Evolutionary conservation across 64 coral and sea anemone genomes (phyloP).

Genomic region (Stichodactyla helianthus): DNA sequence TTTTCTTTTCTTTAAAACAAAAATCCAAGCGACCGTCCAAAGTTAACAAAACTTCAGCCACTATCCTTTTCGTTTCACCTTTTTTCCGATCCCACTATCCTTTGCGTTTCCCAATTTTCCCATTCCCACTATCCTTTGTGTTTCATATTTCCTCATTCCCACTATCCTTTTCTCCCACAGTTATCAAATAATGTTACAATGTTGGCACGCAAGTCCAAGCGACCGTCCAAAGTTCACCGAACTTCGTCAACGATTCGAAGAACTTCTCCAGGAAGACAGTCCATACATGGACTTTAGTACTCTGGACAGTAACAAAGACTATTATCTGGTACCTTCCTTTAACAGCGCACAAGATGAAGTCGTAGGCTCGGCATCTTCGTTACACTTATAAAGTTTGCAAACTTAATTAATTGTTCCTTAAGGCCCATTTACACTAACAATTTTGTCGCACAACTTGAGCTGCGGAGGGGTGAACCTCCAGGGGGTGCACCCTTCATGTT

Average conservation of each 20-base stretch:
- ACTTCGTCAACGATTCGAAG: constrained; percentile 33
- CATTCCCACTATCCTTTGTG: background rate
- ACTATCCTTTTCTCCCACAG: background rate
- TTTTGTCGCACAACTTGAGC: no score
- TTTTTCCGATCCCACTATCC: background rate
- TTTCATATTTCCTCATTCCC: background rate
- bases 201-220: constrained; percentile 52
- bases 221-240: constrained; percentile 48
- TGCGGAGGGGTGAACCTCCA: no score
- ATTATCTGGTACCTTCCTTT: constrained; percentile 57
- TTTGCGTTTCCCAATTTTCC: background rate
- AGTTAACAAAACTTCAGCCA: constrained; percentile 22
- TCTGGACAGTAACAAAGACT: constrained; percentile 41
- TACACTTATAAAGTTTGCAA: background rate
- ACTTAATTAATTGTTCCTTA: no score
- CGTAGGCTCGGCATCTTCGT: background rate
- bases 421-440: no score
- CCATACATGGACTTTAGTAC: constrained; percentile 50
- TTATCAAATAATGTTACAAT: constrained; percentile 48
- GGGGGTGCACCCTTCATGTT: no score
- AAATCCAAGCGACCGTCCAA: constrained; percentile 44
- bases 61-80: background rate
- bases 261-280: constrained; percentile 44
- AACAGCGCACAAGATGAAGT: constrained; percentile 40
- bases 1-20: background rate